phyloP scores from a whole-genome alignment of 1,140 invertebrate species.

The Anastrepha ludens region DNA sequence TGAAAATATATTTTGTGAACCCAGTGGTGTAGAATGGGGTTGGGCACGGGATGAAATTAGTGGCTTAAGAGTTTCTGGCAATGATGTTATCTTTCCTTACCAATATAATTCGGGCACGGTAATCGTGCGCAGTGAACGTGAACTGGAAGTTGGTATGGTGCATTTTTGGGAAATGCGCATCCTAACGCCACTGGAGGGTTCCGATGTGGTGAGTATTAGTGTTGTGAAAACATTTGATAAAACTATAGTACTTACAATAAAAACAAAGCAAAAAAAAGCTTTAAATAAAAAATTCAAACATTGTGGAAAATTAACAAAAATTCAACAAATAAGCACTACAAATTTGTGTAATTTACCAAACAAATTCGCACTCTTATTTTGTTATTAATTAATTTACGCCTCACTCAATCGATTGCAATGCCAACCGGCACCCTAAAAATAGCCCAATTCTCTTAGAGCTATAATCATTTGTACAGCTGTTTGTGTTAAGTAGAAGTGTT shows the following conservation, averaged over 20 bases:
- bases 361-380: background rate
- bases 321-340: background rate
- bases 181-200: constrained; percentile 83
- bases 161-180: constrained; percentile 90
- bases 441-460: background rate
- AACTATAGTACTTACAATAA: too few species aligned
- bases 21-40: constrained; percentile 59
- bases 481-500: background rate
- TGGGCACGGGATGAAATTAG: constrained; percentile 62
- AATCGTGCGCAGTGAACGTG: constrained; percentile 78
- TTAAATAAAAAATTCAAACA: too few species aligned
- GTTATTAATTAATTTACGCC: background rate
- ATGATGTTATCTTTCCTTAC: constrained; percentile 79
- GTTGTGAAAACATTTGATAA: background rate
- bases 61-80: constrained; percentile 62
- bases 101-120: constrained; percentile 83
- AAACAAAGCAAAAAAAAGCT: too few species aligned
- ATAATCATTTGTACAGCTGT: background rate
- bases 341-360: background rate
- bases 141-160: constrained; percentile 78
- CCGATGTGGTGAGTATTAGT: constrained; percentile 82
- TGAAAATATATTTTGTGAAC: background rate
- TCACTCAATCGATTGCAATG: background rate
- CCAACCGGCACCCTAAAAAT: background rate
- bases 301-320: too few species aligned